Percentiles rank a stretch among this genome's conserved stretches.
Evolutionary conservation across 2,797 vertebrate species (phyloP).

Genomic region (Fringilla coelebs): DNA sequence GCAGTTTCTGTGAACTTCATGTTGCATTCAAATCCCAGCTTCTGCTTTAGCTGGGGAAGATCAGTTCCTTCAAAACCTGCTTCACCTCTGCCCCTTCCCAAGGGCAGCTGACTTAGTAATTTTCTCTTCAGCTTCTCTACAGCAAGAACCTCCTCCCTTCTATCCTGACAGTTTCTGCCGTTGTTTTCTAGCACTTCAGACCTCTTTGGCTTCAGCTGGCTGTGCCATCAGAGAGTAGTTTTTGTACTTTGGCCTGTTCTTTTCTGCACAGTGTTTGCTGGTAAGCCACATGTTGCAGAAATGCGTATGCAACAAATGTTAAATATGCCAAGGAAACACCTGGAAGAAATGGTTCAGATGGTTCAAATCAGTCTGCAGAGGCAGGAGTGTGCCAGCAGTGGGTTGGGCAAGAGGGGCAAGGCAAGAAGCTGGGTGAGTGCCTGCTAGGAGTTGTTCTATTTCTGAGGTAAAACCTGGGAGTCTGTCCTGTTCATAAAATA

Average conservation of each 20-base stretch:
- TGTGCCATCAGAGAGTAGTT: not conserved
- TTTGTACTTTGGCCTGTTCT: not conserved
- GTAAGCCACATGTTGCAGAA: not conserved
- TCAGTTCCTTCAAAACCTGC: not conserved
- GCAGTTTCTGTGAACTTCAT: not conserved
- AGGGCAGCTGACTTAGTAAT: not conserved
- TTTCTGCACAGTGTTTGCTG: not conserved
- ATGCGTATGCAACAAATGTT: not conserved
- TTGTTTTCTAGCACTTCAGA: not conserved
- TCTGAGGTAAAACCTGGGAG: not conserved
- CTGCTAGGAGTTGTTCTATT: not conserved
- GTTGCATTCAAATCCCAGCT: not conserved
- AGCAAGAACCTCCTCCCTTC: not conserved
- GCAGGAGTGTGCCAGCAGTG: not conserved
- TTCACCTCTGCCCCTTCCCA: not conserved
- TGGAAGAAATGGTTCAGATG: not conserved
- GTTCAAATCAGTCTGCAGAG: not conserved
- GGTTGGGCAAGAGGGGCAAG: not conserved
- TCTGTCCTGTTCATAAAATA: not conserved
- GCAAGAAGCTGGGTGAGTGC: not conserved
- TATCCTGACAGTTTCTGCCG: not conserved
- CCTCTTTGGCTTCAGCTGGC: not conserved
- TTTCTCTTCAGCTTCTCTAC: not conserved
- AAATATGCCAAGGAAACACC: not conserved
- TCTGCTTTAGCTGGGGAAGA: not conserved